Base-by-base conservation (phyloP, 2,113 vertebrate genomes). In the Peromyscus leucopus region DNA sequence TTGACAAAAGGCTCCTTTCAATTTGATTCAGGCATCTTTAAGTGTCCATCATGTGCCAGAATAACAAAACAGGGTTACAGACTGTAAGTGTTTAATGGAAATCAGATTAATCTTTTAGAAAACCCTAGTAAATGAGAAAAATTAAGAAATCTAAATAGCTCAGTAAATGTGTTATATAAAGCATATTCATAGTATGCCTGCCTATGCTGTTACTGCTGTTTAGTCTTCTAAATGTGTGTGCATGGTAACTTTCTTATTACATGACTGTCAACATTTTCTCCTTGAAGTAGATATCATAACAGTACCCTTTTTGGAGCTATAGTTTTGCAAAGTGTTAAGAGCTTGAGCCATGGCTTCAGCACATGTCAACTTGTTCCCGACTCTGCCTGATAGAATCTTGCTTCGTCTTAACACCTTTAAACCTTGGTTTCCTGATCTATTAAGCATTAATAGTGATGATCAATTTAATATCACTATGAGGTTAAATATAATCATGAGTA, bases 21-120 rank as follows among this genome's bases (percentile, higher is more conserved):
- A 31, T 96, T 88, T 84, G 51, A 90, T 93, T 90, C 51, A 88
- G 86, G n/a, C 17, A 71, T 87, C 63, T 92, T 96, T 84, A 33
- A 96, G 63, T 80, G 48, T 28, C 87, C 42, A 48, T 83, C 48
- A 46, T 75, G 7, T 92, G 22, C 75, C 48, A 88, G 39, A 94
- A 78, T 90, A 96, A 92, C 5, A 90, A 33, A 93, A 93, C 71
- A 93, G 90, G 59, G 69, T 92, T 78, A 92, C 28, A 87, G 21
- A 90, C 67, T 95, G 71, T 74, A 95, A 95, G 92, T 92, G 31
- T 65, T 61, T 96, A 90, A 94, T 84, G 17, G n/a, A 95, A 90
- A 90, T 90, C 39, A 71, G 31, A 92, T 94, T 94, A 89, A 15
- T 48, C 84, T 87, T 96, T 96, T 95, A 92, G 63, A 21, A 79